Conservation (phyloP, 2,113 vertebrate species). For the Irena cyanogastra region DNA sequence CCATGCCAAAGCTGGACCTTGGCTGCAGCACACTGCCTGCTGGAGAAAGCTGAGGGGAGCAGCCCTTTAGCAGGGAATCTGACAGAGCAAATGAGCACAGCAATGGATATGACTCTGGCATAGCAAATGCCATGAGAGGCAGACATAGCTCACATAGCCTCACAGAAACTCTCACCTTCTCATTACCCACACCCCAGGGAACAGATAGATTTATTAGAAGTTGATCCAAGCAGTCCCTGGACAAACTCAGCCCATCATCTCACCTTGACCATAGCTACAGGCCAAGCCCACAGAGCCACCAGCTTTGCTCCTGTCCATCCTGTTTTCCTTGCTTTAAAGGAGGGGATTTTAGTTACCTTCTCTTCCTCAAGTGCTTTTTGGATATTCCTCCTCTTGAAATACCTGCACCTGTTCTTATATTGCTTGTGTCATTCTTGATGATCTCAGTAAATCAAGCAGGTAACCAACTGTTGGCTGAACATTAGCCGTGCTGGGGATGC, state of each 20-base stretch:
- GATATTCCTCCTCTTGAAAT: not conserved
- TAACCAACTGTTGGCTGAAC: conserved; percentile 16
- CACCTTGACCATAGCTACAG: not conserved
- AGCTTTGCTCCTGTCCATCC: not conserved
- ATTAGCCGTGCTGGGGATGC: not conserved
- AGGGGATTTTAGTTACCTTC: not conserved
- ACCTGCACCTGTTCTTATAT: not conserved
- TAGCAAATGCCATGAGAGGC: not conserved
- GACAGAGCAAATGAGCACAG: accelerated
- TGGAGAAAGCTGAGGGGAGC: not conserved
- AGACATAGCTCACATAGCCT: not conserved
- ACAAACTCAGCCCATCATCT: not conserved
- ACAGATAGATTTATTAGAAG: not conserved
- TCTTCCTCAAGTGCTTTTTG: not conserved
- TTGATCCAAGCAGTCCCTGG: not conserved
- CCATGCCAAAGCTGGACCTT: not conserved
- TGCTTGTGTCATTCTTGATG: not conserved
- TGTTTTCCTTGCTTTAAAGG: not conserved
- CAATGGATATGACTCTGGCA: not conserved
- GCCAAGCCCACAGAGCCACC: not conserved
- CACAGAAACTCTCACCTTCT: not conserved
- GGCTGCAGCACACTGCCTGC: accelerated
- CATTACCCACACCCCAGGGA: not conserved
- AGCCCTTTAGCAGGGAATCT: not conserved
- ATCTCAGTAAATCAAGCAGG: conserved; percentile 43